These are phyloP conservation scores for Brachionus calyciflorus DNA, from an alignment of 1,140 invertebrate genomes.

Conservation along the genomic window DNA sequence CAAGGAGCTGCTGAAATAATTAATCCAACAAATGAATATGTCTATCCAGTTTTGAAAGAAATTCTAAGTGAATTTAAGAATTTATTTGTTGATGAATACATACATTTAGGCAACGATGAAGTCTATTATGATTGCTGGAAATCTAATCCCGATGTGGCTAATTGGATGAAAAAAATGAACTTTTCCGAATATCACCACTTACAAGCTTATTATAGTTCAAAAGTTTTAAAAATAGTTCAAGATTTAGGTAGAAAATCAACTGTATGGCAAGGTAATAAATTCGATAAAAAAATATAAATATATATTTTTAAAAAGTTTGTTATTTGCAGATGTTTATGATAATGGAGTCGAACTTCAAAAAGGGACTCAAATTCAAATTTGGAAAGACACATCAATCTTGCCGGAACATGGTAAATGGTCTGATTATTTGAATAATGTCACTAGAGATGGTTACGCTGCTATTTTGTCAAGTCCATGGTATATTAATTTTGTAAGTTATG, in stretches of 20 bases:
- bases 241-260: constrained; percentile 16
- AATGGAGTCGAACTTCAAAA: constrained; percentile 37
- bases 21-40: constrained; percentile 54
- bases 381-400: constrained; percentile 41
- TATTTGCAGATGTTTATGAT: constrained; percentile 62
- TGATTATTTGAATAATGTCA: constrained; percentile 58
- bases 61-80: constrained; percentile 55
- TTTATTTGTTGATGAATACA: constrained; percentile 58
- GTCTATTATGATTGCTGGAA: constrained; percentile 79
- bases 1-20: constrained; percentile 48
- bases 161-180: constrained; percentile 70
- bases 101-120: constrained; percentile 78
- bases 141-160: constrained; percentile 70
- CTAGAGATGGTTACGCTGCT: constrained; percentile 65
- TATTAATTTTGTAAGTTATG: constrained; percentile 70
- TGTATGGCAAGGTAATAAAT: constrained; percentile 43
- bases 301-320: constrained; percentile 85
- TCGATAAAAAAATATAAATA: constrained; percentile 62
- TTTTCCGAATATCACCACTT: constrained; percentile 56
- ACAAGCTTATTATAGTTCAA: constrained; percentile 60
- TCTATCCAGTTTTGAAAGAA: constrained; percentile 54
- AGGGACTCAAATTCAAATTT: constrained; percentile 47
- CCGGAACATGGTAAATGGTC: constrained; percentile 38
- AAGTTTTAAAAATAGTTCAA: constrained; percentile 45
- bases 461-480: constrained; percentile 81